A percentile compares a stretch with the other conserved stretches of the same genome.
These are phyloP conservation scores for Clivina fossor DNA, from an alignment of 2,888 invertebrate genomes.

Conservation along the genomic window DNA sequence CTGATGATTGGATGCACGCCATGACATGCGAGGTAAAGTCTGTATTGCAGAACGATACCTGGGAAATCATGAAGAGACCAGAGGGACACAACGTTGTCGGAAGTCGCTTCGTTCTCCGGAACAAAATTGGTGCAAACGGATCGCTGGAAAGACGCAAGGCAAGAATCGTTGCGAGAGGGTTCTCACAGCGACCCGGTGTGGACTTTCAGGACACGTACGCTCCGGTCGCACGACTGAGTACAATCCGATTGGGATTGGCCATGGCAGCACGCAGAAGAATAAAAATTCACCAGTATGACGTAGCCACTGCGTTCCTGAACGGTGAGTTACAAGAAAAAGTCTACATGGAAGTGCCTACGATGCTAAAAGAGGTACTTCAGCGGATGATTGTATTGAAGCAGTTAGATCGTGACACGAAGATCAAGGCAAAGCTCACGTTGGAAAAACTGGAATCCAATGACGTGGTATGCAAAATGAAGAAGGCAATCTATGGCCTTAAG, in stretches of 20 bases:
- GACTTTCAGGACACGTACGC: conserved; percentile 43
- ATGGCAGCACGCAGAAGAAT: conserved; percentile 15
- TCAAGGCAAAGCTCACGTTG: too few species aligned
- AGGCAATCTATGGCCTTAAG: too few species aligned
- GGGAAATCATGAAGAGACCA: conserved; percentile 21
- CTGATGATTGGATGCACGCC: conserved; percentile 4
- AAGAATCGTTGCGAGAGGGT: conserved; percentile 41
- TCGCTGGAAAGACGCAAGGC: conserved; percentile 30
- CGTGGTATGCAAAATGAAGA: too few species aligned
- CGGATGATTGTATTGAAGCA: too few species aligned
- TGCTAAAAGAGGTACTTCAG: too few species aligned
- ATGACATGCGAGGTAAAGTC: too few species aligned
- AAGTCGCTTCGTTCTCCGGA: conserved; percentile 21
- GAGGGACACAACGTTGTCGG: conserved; percentile 10
- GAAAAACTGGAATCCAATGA: too few species aligned
- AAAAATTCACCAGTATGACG: too few species aligned
- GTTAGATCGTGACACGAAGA: too few species aligned
- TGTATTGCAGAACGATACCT: conserved; percentile 23
- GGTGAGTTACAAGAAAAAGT: too few species aligned
- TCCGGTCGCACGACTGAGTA: conserved; percentile 39
- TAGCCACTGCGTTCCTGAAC: too few species aligned
- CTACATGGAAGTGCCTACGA: too few species aligned
- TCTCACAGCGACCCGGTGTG: conserved; percentile 39
- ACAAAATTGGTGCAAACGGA: conserved; percentile 22
- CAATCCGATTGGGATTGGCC: conserved; percentile 15